Evolutionary conservation across 1,140 invertebrate genomes (phyloP).

Genomic region (Caerostris extrusa): DNA sequence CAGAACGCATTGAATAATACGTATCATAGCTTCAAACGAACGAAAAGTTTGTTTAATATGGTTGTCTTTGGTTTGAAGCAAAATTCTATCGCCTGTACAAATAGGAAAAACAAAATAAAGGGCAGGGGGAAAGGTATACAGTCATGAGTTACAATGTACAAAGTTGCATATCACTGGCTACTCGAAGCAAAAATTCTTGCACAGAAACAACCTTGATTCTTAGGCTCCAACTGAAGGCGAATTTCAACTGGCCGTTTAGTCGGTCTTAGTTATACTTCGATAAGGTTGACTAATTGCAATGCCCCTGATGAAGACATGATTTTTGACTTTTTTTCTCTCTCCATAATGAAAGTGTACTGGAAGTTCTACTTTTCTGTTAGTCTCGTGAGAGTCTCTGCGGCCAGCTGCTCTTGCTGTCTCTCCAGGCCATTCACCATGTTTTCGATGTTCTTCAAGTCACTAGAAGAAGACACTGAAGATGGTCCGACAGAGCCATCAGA

Average conservation of each 20-base stretch:
- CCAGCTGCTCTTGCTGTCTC: slow-evolving; percentile 79
- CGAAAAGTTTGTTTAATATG: slow-evolving; percentile 8
- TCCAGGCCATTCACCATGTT: slow-evolving; percentile 98
- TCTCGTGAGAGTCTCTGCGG: slow-evolving; percentile 78
- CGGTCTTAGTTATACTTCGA: background rate
- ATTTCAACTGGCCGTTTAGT: slow-evolving; percentile 40
- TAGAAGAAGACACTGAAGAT: slow-evolving; percentile 80
- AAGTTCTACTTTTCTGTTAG: slow-evolving; percentile 80
- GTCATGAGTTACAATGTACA: slow-evolving; percentile 67
- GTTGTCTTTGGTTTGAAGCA: slow-evolving; percentile 76
- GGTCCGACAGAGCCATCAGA: slow-evolving; percentile 80
- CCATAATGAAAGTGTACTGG: slow-evolving; percentile 74
- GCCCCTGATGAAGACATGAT: background rate
- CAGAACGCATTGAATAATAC: slow-evolving; percentile 4
- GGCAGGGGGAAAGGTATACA: background rate
- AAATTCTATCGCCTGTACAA: slow-evolving; percentile 72
- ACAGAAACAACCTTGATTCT: slow-evolving; percentile 8
- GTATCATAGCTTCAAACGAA: background rate
- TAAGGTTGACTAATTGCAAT: slow-evolving; percentile 47
- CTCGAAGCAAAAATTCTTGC: slow-evolving; percentile 53
- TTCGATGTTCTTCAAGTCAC: slow-evolving; percentile 96
- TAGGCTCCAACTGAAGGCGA: background rate
- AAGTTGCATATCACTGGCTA: slow-evolving; percentile 76
- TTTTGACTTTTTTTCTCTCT: slow-evolving; percentile 50
- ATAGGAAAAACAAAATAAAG: slow-evolving; percentile 40